These are phyloP conservation scores for Bubalus kerabau DNA, from an alignment of 2,113 vertebrate species.

Conservation along the genomic window DNA sequence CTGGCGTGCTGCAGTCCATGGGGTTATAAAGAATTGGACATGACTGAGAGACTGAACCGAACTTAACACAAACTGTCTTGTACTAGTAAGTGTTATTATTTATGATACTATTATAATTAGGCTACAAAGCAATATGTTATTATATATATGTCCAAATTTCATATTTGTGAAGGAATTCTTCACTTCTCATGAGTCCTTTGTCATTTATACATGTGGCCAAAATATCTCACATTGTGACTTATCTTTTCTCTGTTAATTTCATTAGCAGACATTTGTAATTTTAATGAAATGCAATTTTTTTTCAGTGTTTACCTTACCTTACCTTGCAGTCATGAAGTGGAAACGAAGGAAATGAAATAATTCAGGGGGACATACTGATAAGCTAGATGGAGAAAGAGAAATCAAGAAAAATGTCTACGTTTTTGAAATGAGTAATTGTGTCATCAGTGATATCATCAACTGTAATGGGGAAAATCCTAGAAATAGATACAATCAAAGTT, in stretches of 20 bases:
- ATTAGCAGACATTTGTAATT: neutral
- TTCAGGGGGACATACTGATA: neutral
- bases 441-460: neutral
- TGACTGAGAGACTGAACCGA: fast-evolving
- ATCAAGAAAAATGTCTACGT: neutral
- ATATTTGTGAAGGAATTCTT: neutral
- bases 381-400: neutral
- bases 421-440: neutral
- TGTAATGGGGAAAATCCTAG: neutral
- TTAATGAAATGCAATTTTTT: neutral
- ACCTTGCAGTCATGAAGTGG: neutral
- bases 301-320: neutral
- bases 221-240: neutral
- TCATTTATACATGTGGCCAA: neutral
- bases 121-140: neutral
- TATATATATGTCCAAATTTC: neutral
- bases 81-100: neutral
- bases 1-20: neutral
- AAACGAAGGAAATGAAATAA: neutral
- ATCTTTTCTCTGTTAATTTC: neutral
- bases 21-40: neutral
- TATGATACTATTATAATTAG: neutral
- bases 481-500: neutral
- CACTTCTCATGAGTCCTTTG: neutral
- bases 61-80: neutral